These are phyloP conservation scores for Urophycis tenuis DNA, from an alignment of 2,797 vertebrate genomes.

Conservation along the genomic window DNA sequence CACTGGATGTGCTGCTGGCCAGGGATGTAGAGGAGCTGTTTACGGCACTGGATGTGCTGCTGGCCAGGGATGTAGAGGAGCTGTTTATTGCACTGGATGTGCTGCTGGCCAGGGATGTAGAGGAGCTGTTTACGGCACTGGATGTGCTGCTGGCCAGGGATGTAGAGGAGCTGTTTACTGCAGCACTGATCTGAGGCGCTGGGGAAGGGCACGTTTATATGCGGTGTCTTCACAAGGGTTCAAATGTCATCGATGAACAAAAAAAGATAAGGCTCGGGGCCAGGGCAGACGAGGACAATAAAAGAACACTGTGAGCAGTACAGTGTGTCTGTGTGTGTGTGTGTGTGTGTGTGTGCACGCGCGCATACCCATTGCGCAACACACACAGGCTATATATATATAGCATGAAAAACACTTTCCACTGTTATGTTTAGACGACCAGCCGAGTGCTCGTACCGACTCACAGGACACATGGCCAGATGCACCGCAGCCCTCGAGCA, in stretches of 20 bases:
- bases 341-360: neutral
- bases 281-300: slow-evolving; percentile 20
- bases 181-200: slow-evolving; percentile 51
- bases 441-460: no score
- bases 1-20: slow-evolving; percentile 51
- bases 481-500: neutral
- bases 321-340: slow-evolving; percentile 8
- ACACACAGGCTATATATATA: slow-evolving; percentile 2
- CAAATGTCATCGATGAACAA: slow-evolving; percentile 35
- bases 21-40: no score
- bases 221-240: slow-evolving; percentile 33
- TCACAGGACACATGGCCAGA: neutral
- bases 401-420: neutral
- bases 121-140: no score
- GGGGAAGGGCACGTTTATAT: slow-evolving; percentile 26
- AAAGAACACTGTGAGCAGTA: slow-evolving; percentile 30
- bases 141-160: slow-evolving; percentile 40
- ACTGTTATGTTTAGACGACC: no score
- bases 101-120: no score
- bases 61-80: no score
- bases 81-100: slow-evolving; percentile 47
- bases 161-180: slow-evolving; percentile 51
- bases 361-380: neutral
- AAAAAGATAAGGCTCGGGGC: slow-evolving; percentile 19
- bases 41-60: slow-evolving; percentile 15